A percentile compares a stretch with the other conserved stretches of the same genome.
Conservation (phyloP, 2,797 vertebrate genomes). For the Spinibarbus caldwelli region DNA sequence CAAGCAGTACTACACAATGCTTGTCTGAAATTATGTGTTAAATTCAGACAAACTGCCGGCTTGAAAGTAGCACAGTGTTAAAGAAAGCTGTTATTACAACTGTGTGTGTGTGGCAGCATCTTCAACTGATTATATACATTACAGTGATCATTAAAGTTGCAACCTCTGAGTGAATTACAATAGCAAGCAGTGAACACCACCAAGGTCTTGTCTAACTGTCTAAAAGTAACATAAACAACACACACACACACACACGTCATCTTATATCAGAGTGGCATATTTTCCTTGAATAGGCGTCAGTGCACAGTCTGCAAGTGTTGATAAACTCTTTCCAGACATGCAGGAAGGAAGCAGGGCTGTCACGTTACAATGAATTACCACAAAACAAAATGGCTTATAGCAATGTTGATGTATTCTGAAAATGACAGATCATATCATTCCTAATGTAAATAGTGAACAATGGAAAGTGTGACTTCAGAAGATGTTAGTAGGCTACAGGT, state of each 20-base stretch:
- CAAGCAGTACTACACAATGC: neutral
- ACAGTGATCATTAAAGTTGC: neutral
- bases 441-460: neutral
- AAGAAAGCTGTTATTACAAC: constrained; percentile 2
- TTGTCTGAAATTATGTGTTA: neutral
- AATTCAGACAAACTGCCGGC: neutral
- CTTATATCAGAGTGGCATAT: constrained; percentile 45
- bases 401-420: neutral
- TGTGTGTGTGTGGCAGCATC: neutral
- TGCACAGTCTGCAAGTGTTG: constrained; percentile 53
- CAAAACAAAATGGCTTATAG: neutral
- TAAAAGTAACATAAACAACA: neutral
- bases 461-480: neutral
- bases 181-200: neutral
- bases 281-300: constrained; percentile 45
- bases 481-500: neutral
- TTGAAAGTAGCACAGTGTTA: neutral
- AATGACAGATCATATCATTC: neutral
- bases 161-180: constrained; percentile 8
- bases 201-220: constrained; percentile 20
- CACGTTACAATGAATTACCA: constrained; percentile 12
- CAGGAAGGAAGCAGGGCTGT: constrained; percentile 37
- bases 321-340: constrained; percentile 47
- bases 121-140: constrained; percentile 9
- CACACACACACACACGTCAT: neutral